phyloP scores from a whole-genome alignment of 2,113 vertebrate genomes.

The Thinocorus orbignyianus region DNA sequence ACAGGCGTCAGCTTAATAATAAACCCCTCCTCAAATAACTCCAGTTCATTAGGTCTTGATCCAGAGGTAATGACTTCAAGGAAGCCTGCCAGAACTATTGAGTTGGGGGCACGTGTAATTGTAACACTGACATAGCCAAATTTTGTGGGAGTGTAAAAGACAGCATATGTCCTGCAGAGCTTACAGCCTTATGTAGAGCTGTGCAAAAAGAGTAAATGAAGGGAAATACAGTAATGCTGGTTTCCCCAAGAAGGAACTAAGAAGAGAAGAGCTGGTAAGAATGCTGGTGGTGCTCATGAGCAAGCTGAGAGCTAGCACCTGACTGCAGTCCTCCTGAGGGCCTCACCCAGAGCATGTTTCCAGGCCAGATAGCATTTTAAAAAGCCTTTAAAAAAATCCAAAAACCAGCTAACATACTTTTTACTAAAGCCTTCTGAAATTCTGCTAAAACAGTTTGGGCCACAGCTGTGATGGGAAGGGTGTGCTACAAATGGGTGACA shows the following conservation, averaged over 20 bases:
- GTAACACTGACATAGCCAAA: neutral
- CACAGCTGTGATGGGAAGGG: neutral
- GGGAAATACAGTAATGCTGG: rapidly evolving
- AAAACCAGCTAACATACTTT: neutral
- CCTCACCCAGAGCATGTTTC: neutral
- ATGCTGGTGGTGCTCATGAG: neutral
- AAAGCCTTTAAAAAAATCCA: neutral
- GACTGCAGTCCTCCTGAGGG: neutral
- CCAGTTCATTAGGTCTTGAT: neutral
- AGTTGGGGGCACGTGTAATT: neutral
- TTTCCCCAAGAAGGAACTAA: neutral
- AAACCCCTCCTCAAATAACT: neutral
- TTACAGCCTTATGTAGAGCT: neutral
- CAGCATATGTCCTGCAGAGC: neutral
- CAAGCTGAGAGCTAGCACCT: neutral
- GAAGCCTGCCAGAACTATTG: neutral
- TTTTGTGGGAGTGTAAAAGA: neutral
- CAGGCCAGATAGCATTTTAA: neutral
- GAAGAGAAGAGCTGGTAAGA: neutral
- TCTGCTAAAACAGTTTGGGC: neutral
- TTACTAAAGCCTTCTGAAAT: neutral
- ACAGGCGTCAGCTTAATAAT: neutral
- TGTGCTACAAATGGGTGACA: neutral
- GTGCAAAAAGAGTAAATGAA: neutral
- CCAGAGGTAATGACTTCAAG: neutral